phyloP scores from a whole-genome alignment of 53 echinoderm and acorn worm genomes.

The Holothuria leucospilota region DNA sequence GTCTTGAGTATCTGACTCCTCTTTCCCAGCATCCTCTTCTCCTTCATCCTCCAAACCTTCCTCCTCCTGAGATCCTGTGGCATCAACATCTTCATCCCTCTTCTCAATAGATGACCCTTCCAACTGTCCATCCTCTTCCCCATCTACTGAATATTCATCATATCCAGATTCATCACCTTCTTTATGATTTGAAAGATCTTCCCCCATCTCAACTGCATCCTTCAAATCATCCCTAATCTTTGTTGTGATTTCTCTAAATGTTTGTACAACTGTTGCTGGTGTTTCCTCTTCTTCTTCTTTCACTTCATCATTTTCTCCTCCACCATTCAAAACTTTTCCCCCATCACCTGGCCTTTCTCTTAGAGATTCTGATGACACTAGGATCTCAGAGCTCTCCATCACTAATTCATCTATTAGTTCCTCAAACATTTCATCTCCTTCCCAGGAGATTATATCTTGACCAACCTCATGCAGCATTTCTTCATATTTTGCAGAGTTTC shows the following conservation, averaged over 20 bases:
- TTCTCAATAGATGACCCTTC: neutral
- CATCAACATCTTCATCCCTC: neutral
- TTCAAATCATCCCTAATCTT: conserved; percentile 61
- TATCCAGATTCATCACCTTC: conserved; percentile 24
- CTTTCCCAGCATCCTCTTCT: no score
- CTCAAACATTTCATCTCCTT: conserved; percentile 73
- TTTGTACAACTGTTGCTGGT: conserved; percentile 5
- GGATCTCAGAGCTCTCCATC: conserved; percentile 50
- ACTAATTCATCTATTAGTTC: conserved; percentile 68
- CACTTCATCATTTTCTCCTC: neutral
- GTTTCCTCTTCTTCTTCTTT: conserved; percentile 36
- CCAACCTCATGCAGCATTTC: conserved; percentile 62
- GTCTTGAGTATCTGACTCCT: neutral
- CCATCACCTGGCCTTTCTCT: no score
- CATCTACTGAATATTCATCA: conserved; percentile 41
- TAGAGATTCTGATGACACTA: neutral
- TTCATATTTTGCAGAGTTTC: conserved; percentile 69
- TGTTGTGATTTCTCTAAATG: conserved; percentile 15
- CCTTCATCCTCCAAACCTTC: neutral
- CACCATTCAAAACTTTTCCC: neutral
- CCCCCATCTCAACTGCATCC: conserved; percentile 26
- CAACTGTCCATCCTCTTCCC: conserved; percentile 7
- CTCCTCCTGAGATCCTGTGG: neutral
- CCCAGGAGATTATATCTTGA: conserved; percentile 47
- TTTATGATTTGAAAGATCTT: neutral